Conservation (phyloP, 2,113 vertebrate genomes). For the Zosterops lateralis region DNA sequence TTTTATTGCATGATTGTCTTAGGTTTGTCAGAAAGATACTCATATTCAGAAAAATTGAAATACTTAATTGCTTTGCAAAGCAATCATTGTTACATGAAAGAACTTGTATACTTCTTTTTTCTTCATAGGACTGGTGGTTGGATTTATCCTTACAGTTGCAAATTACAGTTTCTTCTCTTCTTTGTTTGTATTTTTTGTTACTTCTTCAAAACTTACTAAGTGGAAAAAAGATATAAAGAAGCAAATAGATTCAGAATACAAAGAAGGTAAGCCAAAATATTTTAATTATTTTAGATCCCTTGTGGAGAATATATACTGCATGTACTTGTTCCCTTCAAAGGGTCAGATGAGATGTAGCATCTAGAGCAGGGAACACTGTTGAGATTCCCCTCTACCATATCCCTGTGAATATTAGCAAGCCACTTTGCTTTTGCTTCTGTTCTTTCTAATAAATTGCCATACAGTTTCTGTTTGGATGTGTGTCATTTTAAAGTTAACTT, state of each 20-base stretch:
- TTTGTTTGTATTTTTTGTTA: constrained; percentile 88
- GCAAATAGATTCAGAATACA: constrained; percentile 89
- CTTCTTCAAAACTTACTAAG: constrained; percentile 91
- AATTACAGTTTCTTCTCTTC: constrained; percentile 93
- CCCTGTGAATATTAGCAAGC: background rate
- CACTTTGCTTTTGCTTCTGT: background rate
- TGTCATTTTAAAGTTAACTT: background rate
- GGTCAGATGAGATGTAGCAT: background rate
- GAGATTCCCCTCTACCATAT: background rate
- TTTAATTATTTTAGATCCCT: background rate
- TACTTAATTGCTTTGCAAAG: background rate
- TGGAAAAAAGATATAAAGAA: constrained; percentile 88
- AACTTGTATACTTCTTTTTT: background rate
- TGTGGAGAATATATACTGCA: background rate
- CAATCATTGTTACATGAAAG: background rate
- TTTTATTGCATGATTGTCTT: background rate
- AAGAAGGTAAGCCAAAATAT: constrained; percentile 82
- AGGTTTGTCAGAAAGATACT: background rate
- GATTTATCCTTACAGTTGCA: constrained; percentile 90
- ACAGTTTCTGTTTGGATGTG: background rate
- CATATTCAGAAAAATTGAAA: background rate
- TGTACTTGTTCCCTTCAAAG: background rate
- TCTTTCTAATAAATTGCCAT: background rate
- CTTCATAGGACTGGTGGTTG: constrained; percentile 85
- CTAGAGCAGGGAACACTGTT: background rate